Evolutionary conservation across 2,888 invertebrate genomes (phyloP).

Genomic region (Omphaloscelis lunosa): DNA sequence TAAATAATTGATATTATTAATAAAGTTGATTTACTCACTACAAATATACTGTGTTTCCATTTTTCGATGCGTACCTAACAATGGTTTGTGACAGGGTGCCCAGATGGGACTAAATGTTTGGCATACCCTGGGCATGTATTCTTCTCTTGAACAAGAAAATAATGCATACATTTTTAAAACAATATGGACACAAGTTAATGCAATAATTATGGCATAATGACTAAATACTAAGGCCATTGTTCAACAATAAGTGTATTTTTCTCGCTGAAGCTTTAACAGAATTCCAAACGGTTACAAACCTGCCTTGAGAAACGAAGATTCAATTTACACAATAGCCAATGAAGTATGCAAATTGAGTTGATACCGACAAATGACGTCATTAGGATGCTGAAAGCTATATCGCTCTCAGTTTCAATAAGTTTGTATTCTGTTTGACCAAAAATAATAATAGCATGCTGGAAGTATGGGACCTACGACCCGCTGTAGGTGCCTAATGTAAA

Average conservation of each 20-base stretch:
- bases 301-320: constrained; percentile 3
- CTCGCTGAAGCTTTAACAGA: neutral
- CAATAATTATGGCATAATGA: neutral
- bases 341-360: constrained; percentile 22
- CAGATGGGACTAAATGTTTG: too few relatives aligned
- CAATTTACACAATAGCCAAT: constrained; percentile 36
- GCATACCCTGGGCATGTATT: too few relatives aligned
- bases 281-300: constrained; percentile 13
- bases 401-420: constrained; percentile 15
- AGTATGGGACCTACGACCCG: too few relatives aligned
- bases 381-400: neutral
- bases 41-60: too few relatives aligned
- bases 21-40: too few relatives aligned
- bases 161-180: neutral
- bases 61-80: too few relatives aligned
- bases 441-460: too few relatives aligned
- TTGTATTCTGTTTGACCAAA: too few relatives aligned
- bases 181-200: neutral
- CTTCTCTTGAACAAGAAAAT: neutral
- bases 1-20: too few relatives aligned
- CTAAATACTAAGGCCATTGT: neutral
- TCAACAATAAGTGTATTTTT: neutral
- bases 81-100: too few relatives aligned
- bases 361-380: constrained; percentile 14
- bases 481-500: neutral